These are phyloP conservation scores for Prunella strophiata DNA, from an alignment of 2,797 vertebrate species.

Conservation along the genomic window DNA sequence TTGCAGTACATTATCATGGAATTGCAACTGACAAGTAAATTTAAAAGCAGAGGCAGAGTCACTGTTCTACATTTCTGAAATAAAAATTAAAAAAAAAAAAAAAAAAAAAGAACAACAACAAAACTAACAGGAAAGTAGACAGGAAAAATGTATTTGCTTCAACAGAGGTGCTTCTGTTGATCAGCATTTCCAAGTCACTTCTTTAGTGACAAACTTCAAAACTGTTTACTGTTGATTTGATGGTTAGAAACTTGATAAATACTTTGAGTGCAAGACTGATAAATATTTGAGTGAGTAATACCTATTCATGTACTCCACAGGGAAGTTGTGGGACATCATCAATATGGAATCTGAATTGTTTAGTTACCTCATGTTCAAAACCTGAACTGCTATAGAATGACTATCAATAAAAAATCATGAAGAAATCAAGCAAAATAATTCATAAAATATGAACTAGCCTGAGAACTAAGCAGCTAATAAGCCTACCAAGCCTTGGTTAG, in stretches of 20 bases:
- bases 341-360: not conserved
- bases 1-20: not conserved
- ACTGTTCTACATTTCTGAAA: not conserved
- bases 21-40: not conserved
- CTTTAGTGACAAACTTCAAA: not conserved
- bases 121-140: not conserved
- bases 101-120: fast-evolving
- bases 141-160: not conserved
- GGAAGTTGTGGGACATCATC: not conserved
- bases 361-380: not conserved
- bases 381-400: not conserved
- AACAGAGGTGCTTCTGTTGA: not conserved
- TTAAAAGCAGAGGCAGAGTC: not conserved
- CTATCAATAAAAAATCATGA: not conserved
- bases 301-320: not conserved
- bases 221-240: not conserved
- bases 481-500: not conserved
- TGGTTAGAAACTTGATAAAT: not conserved
- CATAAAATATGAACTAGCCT: not conserved
- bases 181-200: not conserved
- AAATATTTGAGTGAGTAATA: not conserved
- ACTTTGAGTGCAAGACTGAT: not conserved
- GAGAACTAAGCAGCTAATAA: not conserved
- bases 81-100: not conserved
- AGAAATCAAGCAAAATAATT: not conserved